These are phyloP conservation scores for Candidula unifasciata DNA, from an alignment of 2,888 invertebrate genomes.

Conservation along the genomic window DNA sequence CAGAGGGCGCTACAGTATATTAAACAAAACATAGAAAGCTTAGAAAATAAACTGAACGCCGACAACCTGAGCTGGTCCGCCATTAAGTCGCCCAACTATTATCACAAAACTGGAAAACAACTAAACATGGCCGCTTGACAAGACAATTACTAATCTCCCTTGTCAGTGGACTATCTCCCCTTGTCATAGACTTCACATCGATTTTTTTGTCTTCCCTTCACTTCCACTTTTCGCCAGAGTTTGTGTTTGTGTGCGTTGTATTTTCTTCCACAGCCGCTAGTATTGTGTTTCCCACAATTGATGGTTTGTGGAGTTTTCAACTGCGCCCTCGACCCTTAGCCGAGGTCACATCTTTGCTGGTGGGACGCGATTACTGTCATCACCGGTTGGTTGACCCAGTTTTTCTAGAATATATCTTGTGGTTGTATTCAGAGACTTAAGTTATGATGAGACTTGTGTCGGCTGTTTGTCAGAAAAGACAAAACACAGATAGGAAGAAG, in stretches of 20 bases:
- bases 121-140: conserved; percentile 19
- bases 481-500: too few relatives aligned
- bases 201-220: conserved; percentile 8
- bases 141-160: conserved; percentile 38
- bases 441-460: too few relatives aligned
- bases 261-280: not conserved
- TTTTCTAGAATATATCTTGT: not conserved
- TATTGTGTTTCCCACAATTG: not conserved
- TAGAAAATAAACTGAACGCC: too few relatives aligned
- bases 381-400: not conserved
- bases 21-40: too few relatives aligned
- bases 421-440: not conserved
- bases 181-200: conserved; percentile 28
- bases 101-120: not conserved
- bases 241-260: too few relatives aligned
- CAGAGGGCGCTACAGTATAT: too few relatives aligned
- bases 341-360: not conserved
- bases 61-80: not conserved
- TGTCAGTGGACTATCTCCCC: conserved; percentile 26
- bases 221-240: not conserved
- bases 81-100: not conserved
- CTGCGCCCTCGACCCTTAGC: not conserved
- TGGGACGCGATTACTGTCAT: conserved; percentile 13
- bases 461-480: too few relatives aligned
- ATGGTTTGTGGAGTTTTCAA: not conserved